A percentile compares a stretch with the other conserved stretches of the same genome.
phyloP scores from a whole-genome alignment of 37 sponge, comb jelly and placozoan genomes.

The Amphimedon queenslandica region DNA sequence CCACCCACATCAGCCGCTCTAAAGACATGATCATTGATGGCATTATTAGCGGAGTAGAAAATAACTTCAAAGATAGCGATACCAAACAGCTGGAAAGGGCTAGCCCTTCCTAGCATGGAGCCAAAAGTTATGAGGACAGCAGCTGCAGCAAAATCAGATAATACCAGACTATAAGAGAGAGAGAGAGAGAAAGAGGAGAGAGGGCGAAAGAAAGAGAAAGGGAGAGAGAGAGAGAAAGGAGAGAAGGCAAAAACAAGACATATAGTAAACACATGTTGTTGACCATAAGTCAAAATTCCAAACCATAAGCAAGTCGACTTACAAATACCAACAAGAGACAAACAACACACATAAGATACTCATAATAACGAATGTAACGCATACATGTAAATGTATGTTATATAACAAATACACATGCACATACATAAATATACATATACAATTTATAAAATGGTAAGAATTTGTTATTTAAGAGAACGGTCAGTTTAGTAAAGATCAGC shows the following conservation, averaged over 20 bases:
- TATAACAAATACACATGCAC: neutral
- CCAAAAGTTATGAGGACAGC: constrained; percentile 93
- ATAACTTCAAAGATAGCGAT: constrained; percentile 86
- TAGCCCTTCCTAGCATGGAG: constrained; percentile 78
- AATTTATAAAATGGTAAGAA: neutral
- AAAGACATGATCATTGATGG: constrained; percentile 50
- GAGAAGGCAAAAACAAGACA: neutral
- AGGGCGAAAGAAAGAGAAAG: constrained; percentile 17
- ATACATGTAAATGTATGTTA: neutral
- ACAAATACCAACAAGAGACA: too few species aligned
- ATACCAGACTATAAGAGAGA: constrained; percentile 64
- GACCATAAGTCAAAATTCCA: too few species aligned
- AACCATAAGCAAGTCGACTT: too few species aligned
- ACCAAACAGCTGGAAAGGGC: constrained; percentile 78
- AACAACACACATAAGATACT: too few species aligned
- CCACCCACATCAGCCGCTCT: constrained; percentile 89
- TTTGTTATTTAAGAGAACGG: too few species aligned
- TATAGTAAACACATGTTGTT: neutral
- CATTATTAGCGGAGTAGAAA: constrained; percentile 77
- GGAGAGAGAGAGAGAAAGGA: neutral
- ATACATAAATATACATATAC: neutral
- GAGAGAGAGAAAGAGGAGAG: constrained; percentile 7
- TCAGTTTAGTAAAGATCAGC: too few species aligned
- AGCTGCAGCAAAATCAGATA: constrained; percentile 86
- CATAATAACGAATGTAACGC: too few species aligned